These are phyloP conservation scores for Rhagoletis pomonella DNA, from an alignment of 1,140 invertebrate species.

Conservation along the genomic window DNA sequence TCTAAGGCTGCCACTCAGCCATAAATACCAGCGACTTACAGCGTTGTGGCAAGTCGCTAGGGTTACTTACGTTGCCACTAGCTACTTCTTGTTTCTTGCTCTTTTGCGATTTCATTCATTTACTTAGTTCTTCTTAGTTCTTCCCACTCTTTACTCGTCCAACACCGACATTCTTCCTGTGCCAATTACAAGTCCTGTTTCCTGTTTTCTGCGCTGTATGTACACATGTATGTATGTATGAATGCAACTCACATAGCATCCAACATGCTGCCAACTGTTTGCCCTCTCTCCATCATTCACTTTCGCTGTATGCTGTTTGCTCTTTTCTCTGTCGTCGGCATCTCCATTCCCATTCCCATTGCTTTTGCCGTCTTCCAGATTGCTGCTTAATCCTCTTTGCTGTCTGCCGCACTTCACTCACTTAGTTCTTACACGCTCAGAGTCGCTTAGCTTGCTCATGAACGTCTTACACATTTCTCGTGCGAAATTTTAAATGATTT, in stretches of 20 bases:
- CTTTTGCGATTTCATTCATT: background rate
- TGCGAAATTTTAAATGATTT: slow-evolving; percentile 44
- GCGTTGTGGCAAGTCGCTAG: background rate
- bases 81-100: background rate
- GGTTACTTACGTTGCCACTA: background rate
- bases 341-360: background rate
- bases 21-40: slow-evolving; percentile 12
- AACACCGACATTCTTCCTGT: background rate
- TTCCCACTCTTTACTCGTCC: background rate
- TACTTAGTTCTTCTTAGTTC: background rate
- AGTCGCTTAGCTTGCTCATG: background rate
- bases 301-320: background rate
- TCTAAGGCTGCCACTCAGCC: slow-evolving; percentile 16
- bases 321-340: background rate
- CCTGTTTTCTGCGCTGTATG: background rate
- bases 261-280: background rate
- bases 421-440: too few species aligned
- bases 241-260: background rate
- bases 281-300: background rate
- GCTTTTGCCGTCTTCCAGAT: too few species aligned
- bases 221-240: too few species aligned
- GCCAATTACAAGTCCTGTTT: slow-evolving; percentile 38
- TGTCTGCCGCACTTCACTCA: background rate
- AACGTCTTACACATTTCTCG: slow-evolving; percentile 6
- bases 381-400: slow-evolving; percentile 1